Base-by-base conservation (phyloP, 2,888 invertebrate species). In the Sipunculus nudus region DNA sequence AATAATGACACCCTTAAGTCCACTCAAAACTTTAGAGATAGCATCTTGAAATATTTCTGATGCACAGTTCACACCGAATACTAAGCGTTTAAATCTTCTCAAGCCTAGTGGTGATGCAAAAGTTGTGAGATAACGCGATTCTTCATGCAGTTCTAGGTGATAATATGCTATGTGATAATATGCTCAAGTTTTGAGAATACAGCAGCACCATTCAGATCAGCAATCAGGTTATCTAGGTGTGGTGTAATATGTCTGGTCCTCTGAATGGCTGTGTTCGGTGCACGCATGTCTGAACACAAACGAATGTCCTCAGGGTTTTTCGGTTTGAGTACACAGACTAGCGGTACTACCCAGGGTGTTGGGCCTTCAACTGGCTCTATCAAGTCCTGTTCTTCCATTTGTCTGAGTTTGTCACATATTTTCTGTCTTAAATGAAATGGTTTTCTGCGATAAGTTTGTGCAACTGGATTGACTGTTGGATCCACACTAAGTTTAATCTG, bases 231-330 rank as follows among this genome's bases (percentile, higher is more conserved):
- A 45, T 38, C 43, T 2, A 50, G 19, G 16, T 57, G 49, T 25
- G 56, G 57, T n/a, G 46, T 49, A 2, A 23, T 23, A 32, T 63
- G 52, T 19, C 56, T 29, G 23, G 29, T 39, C 19, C 46, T 32
- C 47, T 62, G 32, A n/a, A 72, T 65, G 0, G 71, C 71, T 29
- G 53, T 63, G 48, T 74, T 71, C 3, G 69, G 49, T 52, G 59
- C 50, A 26, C 65, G 48, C 74, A 73, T 72, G 45, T 74, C 71
- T 2, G 70, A 61, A 52, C 71, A 73, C 4, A 74, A 40, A 21
- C 70, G 25, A 6, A 73, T 62, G 28, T 67, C 60, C 3, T 59
- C 46, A 1, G 55, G 61, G 21, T 59, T 61, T 47, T 53, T 70
- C n/a, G n/a, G 54, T 29, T 53, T 49, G 1, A 35, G 52, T 8